Evolutionary conservation across 2,113 vertebrate genomes (phyloP).

Genomic region (Okapia johnstoni): DNA sequence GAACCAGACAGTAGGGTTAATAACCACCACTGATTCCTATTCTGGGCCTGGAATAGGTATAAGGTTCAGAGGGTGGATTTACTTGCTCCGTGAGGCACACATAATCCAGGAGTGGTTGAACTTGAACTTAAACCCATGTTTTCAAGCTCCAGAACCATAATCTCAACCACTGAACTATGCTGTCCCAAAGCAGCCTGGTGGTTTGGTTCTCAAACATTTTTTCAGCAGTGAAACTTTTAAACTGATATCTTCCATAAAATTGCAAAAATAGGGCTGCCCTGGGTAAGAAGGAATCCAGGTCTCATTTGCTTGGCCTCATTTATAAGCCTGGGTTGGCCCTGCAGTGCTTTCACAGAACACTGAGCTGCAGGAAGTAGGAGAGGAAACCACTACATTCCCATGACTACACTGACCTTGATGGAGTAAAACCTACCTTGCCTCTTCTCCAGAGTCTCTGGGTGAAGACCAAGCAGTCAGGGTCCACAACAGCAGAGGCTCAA

Average conservation of each 20-base stretch:
- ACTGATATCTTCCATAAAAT: neutral
- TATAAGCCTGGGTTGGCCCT: neutral
- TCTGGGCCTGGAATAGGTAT: neutral
- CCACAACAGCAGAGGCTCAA: neutral
- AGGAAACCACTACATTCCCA: neutral
- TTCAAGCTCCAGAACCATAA: neutral
- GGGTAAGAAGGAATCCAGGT: neutral
- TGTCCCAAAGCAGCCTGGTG: neutral
- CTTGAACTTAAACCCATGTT: neutral
- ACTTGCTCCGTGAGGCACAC: neutral
- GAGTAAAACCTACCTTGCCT: neutral
- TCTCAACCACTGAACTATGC: neutral
- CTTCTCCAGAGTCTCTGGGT: neutral
- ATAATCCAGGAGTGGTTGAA: neutral
- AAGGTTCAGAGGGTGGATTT: neutral
- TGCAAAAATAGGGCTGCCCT: neutral
- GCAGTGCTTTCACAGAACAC: neutral
- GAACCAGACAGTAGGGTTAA: neutral
- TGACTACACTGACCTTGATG: accelerated
- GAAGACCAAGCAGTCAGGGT: neutral
- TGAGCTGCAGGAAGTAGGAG: neutral
- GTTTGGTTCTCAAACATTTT: neutral
- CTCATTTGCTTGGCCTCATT: neutral
- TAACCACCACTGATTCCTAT: neutral
- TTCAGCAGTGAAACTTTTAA: neutral